Conservation (phyloP, 2,797 vertebrate species). For the Enteromius unitaeniatus region DNA sequence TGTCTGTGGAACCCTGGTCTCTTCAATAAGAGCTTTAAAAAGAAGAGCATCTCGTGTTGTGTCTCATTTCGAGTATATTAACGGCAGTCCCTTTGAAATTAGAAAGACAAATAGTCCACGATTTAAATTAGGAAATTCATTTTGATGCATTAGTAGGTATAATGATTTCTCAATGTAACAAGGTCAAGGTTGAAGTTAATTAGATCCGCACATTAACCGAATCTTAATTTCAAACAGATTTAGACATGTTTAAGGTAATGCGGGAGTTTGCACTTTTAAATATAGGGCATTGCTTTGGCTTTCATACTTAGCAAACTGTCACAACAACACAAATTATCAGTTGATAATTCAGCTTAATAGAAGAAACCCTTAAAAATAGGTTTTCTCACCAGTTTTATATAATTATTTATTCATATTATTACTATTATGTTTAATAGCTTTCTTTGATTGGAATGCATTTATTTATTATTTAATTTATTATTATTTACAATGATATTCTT, state of each 20-base stretch:
- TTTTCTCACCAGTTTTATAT: not conserved
- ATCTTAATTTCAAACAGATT: slow-evolving; percentile 32
- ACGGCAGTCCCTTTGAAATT: slow-evolving; percentile 47
- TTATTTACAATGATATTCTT: no score
- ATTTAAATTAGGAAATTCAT: slow-evolving; percentile 59
- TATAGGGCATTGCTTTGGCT: slow-evolving; percentile 14
- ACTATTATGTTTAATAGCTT: no score
- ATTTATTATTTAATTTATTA: no score
- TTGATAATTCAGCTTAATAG: not conserved
- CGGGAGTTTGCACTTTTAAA: slow-evolving; percentile 28
- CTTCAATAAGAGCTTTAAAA: slow-evolving; percentile 31
- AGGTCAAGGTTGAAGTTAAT: slow-evolving; percentile 63
- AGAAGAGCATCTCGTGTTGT: not conserved
- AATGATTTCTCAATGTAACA: slow-evolving; percentile 55
- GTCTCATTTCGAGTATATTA: slow-evolving; percentile 50
- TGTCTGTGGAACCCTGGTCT: slow-evolving; percentile 18
- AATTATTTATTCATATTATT: no score
- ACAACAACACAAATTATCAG: not conserved
- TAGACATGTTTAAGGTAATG: slow-evolving; percentile 22
- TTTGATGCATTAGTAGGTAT: slow-evolving; percentile 56
- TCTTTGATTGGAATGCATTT: not conserved
- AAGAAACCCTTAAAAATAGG: not conserved
- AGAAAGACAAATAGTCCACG: slow-evolving; percentile 53
- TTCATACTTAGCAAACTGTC: not conserved
- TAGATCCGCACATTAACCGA: slow-evolving; percentile 39